Base-by-base conservation (phyloP, 2,113 vertebrate species). In the Ptychochromis oligacanthus region DNA sequence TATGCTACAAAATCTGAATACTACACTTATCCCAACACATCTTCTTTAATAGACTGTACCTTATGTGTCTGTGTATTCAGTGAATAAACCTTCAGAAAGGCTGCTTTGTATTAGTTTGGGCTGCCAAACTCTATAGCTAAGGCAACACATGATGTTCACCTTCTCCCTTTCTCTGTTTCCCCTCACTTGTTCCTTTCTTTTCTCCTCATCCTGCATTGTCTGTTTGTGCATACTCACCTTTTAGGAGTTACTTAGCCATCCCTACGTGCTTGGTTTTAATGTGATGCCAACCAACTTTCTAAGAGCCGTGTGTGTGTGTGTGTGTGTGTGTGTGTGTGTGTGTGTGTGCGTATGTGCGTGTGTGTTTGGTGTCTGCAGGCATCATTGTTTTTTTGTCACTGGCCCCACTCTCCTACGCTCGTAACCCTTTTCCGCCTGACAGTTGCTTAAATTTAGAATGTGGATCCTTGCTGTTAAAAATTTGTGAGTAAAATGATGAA, bases 401-500 rank as follows among this genome's bases (percentile, higher is more conserved):
- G n/a, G 5, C 34, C 55, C 36, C 58, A 67, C 72, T 34, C 58
- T 77, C 82, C 77, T 58, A 74, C 67, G 20, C 81, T 62, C 15
- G 4, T 43, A 87, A 52, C 43, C 75, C 34, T 80, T 82, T 75
- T 72, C 58, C 14, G 7, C 79, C 82, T 56, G 72, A 31, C 74
- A 14, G 61, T 49, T 7, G 74, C 28, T 86, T 20, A 79, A 52
- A 74, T 81, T 82, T 87, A 84, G 76, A 92, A 67, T 10, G 38
- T 55, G 79, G 28, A 54, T 84, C 40, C 49, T 38, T 70, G 70
- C 81, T 80, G 49, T 78, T 82, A 3, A 60, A 77, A 80, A 59
- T 62, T 83, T 83, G 77, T 83, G 82, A 76, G 72, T 74, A 62
- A 85, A 92, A 83, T 15, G 34, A 61, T 90, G 81, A 92, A 84